These are phyloP conservation scores for Polyploca ridens DNA, from an alignment of 2,888 invertebrate species.

Conservation along the genomic window DNA sequence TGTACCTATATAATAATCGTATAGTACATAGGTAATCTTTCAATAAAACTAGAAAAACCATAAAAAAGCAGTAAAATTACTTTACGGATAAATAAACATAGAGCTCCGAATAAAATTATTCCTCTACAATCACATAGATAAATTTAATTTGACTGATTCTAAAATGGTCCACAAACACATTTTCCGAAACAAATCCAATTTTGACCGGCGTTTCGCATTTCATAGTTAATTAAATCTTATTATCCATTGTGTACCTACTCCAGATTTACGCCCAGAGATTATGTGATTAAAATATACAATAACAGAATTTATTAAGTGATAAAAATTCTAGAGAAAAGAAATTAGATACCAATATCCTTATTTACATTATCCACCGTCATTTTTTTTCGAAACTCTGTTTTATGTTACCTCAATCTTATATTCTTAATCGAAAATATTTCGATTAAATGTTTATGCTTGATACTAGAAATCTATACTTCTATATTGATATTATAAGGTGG, in stretches of 20 bases:
- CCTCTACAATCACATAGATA: background rate
- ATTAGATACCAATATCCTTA: background rate
- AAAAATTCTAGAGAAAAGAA: background rate
- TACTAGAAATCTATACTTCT: too few relatives aligned
- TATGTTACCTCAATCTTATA: too few relatives aligned
- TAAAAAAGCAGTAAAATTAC: too few relatives aligned
- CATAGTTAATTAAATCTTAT: slow-evolving; percentile 56
- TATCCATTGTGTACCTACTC: slow-evolving; percentile 41
- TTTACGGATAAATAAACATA: too few relatives aligned
- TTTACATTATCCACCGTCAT: too few relatives aligned
- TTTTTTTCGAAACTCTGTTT: too few relatives aligned
- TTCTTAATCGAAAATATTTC: too few relatives aligned
- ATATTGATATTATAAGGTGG: too few relatives aligned
- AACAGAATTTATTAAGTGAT: slow-evolving; percentile 44
- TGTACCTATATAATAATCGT: too few relatives aligned
- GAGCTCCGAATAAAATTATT: background rate
- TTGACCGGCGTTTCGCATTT: slow-evolving; percentile 47
- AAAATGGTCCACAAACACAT: slow-evolving; percentile 7
- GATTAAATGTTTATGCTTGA: too few relatives aligned
- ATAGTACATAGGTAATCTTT: too few relatives aligned
- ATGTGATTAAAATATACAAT: slow-evolving; percentile 37
- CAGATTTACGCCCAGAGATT: slow-evolving; percentile 3
- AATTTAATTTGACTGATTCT: slow-evolving; percentile 12
- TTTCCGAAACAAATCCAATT: slow-evolving; percentile 23
- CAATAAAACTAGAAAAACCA: too few relatives aligned